phyloP scores from a whole-genome alignment of 2,888 invertebrate genomes.

The Galerucella pusilla region DNA sequence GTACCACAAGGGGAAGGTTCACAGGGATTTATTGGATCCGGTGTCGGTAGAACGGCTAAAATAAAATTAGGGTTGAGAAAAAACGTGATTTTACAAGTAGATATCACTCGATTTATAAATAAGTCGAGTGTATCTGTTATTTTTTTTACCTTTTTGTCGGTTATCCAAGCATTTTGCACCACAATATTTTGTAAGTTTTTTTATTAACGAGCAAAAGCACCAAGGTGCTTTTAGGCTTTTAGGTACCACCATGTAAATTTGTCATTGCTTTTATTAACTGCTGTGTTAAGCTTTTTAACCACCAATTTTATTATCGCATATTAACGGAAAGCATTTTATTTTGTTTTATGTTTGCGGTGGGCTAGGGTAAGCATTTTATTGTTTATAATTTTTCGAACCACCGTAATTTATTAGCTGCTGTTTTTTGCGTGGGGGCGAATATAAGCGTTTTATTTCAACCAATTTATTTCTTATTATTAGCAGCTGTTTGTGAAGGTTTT shows the following conservation, averaged over 20 bases:
- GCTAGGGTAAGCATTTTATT: conserved; percentile 42
- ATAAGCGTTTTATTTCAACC: conserved; percentile 17
- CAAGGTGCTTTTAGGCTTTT: conserved; percentile 9
- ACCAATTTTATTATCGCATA: conserved; percentile 8
- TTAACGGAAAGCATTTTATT: conserved; percentile 6
- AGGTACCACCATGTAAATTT: conserved; percentile 23
- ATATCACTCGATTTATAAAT: background rate
- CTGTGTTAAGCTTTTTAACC: background rate
- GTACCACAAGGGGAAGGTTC: conserved; percentile 74
- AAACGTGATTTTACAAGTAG: conserved; percentile 2
- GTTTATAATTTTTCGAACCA: conserved; percentile 33
- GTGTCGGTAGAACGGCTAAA: conserved; percentile 47
- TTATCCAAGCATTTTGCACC: conserved; percentile 24
- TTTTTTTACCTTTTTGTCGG: conserved; percentile 6
- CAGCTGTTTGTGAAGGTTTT: background rate
- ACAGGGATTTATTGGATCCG: conserved; percentile 69
- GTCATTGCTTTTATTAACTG: conserved; percentile 29
- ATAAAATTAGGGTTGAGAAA: conserved; percentile 28
- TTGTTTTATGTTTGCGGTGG: background rate
- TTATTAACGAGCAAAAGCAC: conserved; percentile 13
- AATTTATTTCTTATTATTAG: background rate
- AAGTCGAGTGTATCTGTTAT: background rate
- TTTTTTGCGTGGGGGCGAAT: conserved; percentile 24
- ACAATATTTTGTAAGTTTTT: conserved; percentile 1
- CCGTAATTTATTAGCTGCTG: conserved; percentile 42